Evolutionary conservation across 1,140 invertebrate genomes (phyloP).

Genomic region (Drosophila insularis): DNA sequence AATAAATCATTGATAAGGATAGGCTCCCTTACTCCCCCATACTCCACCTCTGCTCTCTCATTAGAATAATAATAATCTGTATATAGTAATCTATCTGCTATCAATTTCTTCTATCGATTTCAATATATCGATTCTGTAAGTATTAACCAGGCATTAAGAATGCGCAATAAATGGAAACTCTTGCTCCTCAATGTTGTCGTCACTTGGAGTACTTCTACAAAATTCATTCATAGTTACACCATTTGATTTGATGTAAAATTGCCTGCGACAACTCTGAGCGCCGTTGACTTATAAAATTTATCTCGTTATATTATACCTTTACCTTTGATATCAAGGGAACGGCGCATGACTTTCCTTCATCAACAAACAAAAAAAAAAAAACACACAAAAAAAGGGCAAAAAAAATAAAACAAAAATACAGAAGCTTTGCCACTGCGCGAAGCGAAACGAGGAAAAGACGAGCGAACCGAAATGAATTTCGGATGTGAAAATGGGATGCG

Average conservation of each 20-base stretch:
- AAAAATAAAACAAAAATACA: conserved; percentile 23
- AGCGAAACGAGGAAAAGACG: conserved; percentile 9
- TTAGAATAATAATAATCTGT: too few relatives aligned
- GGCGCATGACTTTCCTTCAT: background rate
- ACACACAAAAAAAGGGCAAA: background rate
- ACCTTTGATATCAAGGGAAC: conserved; percentile 38
- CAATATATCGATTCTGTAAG: conserved; percentile 50
- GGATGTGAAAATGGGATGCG: conserved; percentile 45
- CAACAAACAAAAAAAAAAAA: background rate
- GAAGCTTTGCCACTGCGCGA: conserved; percentile 49
- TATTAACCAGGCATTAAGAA: conserved; percentile 53
- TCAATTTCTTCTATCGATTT: conserved; percentile 36
- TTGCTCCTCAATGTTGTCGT: background rate
- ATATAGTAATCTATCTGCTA: background rate
- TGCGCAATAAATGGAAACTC: conserved; percentile 23
- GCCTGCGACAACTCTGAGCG: conserved; percentile 61
- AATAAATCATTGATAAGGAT: too few relatives aligned
- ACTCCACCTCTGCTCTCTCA: too few relatives aligned
- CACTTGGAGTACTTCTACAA: background rate
- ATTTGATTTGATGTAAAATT: conserved; percentile 4
- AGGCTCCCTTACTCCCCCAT: too few relatives aligned
- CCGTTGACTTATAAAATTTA: conserved; percentile 63
- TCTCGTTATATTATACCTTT: conserved; percentile 56
- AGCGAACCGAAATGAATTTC: conserved; percentile 49
- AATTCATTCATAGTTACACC: conserved; percentile 14